A percentile compares a stretch with the other conserved stretches of the same genome.
These are phyloP conservation scores for Clarias laeviceps DNA, from an alignment of 2,797 vertebrate genomes.

Conservation along the genomic window DNA sequence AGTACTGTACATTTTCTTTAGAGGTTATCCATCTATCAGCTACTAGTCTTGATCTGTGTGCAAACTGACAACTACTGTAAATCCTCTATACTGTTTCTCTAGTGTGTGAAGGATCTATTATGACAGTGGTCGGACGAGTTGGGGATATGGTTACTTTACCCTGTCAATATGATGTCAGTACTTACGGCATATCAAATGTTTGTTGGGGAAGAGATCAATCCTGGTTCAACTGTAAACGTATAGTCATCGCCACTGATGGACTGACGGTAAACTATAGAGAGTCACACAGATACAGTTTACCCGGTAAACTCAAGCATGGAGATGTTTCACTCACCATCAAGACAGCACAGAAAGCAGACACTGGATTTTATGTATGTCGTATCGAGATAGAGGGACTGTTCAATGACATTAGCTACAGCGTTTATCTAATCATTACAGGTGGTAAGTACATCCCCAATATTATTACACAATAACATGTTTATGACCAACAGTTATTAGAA, in stretches of 20 bases:
- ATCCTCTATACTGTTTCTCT: constrained; percentile 24
- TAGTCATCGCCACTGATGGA: constrained; percentile 68
- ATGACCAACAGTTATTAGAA: background rate
- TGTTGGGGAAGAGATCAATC: constrained; percentile 82
- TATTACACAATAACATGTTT: background rate
- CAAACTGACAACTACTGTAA: background rate
- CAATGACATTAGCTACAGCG: constrained; percentile 70
- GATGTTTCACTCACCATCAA: constrained; percentile 76
- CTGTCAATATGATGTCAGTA: constrained; percentile 63
- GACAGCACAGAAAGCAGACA: constrained; percentile 61
- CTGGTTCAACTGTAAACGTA: constrained; percentile 66
- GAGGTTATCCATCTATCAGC: background rate
- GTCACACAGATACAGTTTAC: constrained; percentile 69
- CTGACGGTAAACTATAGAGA: constrained; percentile 55
- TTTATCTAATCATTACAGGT: constrained; percentile 68
- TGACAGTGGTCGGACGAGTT: constrained; percentile 58
- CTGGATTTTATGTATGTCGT: constrained; percentile 82
- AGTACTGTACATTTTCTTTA: constrained; percentile 30
- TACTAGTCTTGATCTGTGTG: background rate
- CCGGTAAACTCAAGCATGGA: constrained; percentile 50
- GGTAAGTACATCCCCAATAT: constrained; percentile 60
- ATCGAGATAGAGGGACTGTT: constrained; percentile 73
- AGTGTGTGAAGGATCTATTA: constrained; percentile 38
- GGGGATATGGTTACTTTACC: constrained; percentile 72
- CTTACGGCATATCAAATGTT: constrained; percentile 56